A percentile compares a stretch with the other conserved stretches of the same genome.
These are phyloP conservation scores for Anarsia innoxiella DNA, from an alignment of 2,888 invertebrate species.

Conservation along the genomic window DNA sequence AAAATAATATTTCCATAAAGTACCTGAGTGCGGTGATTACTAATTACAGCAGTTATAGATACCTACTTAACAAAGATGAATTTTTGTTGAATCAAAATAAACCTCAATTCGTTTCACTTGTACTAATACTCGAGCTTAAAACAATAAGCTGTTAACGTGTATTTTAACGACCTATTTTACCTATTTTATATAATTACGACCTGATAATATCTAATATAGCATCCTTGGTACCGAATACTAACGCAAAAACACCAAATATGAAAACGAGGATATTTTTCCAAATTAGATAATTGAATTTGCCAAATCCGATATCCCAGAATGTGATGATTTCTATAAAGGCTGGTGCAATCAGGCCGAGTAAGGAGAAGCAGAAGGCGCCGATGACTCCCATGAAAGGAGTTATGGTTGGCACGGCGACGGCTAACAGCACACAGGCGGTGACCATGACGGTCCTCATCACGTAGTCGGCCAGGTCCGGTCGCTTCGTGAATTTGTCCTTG, in stretches of 20 bases:
- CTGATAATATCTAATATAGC: slow-evolving; percentile 43
- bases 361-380: slow-evolving; percentile 94
- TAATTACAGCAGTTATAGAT: no score
- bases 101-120: no score
- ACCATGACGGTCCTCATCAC: slow-evolving; percentile 80
- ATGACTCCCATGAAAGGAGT: slow-evolving; percentile 93
- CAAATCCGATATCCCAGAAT: slow-evolving; percentile 89
- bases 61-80: no score
- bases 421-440: slow-evolving; percentile 81
- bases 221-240: slow-evolving; percentile 82
- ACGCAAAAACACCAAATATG: slow-evolving; percentile 85
- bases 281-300: slow-evolving; percentile 81
- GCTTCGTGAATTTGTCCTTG: slow-evolving; percentile 81
- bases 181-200: no score
- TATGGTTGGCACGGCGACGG: slow-evolving; percentile 90
- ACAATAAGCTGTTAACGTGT: no score
- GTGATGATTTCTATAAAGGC: slow-evolving; percentile 89
- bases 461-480: slow-evolving; percentile 83
- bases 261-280: slow-evolving; percentile 86
- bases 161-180: no score
- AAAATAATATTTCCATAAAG: no score
- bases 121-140: no score
- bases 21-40: no score
- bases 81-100: no score
- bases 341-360: slow-evolving; percentile 91